Evolutionary conservation across 2,113 vertebrate genomes (phyloP).

Genomic region (Mixornis gularis): DNA sequence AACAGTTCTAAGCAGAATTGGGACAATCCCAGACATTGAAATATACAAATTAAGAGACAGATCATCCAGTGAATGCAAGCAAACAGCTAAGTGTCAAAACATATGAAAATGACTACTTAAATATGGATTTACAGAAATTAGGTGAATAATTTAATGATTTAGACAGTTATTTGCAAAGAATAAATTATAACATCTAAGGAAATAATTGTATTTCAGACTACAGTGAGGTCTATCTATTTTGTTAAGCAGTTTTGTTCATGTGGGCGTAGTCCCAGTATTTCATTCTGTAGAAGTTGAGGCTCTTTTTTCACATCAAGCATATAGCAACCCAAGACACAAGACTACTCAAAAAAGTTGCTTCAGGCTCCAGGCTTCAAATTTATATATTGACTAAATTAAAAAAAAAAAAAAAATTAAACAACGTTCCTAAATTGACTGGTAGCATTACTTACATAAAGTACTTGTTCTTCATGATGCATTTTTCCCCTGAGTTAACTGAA

Average conservation of each 20-base stretch:
- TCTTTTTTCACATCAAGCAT: not conserved
- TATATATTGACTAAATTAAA: not conserved
- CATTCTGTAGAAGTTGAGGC: not conserved
- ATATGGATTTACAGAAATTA: not conserved
- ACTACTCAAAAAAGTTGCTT: not conserved
- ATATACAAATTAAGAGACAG: not conserved
- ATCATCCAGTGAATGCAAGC: not conserved
- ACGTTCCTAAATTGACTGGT: not conserved
- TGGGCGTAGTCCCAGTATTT: not conserved
- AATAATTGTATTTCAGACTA: not conserved
- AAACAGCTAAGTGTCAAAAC: not conserved
- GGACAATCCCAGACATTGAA: not conserved
- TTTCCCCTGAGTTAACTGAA: not conserved
- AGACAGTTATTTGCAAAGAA: not conserved
- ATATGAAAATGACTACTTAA: not conserved
- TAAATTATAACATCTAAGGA: not conserved
- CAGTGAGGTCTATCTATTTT: not conserved
- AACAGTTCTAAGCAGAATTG: not conserved
- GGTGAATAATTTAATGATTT: not conserved
- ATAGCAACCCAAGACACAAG: not conserved
- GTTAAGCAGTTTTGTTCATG: not conserved
- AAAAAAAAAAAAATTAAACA: not conserved
- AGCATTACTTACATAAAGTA: not conserved
- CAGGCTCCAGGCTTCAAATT: not conserved
- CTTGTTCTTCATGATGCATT: not conserved